Percentiles rank a stretch among this genome's conserved stretches.
Conservation (phyloP, 2,797 vertebrate genomes). For the Coilia nasus region DNA sequence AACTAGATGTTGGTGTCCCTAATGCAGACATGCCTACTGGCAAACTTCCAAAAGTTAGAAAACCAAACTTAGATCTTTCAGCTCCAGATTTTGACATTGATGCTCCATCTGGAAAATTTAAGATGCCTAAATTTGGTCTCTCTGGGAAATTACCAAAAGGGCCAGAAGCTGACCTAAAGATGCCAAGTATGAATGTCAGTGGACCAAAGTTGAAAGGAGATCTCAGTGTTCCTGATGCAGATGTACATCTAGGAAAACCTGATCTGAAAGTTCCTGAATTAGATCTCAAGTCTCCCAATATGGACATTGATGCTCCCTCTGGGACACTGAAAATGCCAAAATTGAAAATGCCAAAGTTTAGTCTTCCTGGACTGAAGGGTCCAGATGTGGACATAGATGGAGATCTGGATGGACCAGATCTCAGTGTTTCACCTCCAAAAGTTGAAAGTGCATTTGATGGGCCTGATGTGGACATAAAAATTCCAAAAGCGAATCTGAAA, state of each 20-base stretch:
- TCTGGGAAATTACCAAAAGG: constrained; percentile 8
- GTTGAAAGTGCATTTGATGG: constrained; percentile 24
- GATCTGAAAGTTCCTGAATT: constrained; percentile 55
- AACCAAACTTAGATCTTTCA: constrained; percentile 38
- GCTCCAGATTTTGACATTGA: constrained; percentile 24
- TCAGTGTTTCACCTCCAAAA: constrained; percentile 41
- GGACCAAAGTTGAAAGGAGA: constrained; percentile 42
- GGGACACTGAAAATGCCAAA: constrained; percentile 45
- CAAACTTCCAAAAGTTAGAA: constrained; percentile 42
- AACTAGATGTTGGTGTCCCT: constrained; percentile 43
- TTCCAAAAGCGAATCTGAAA: constrained; percentile 55
- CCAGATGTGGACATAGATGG: constrained; percentile 49
- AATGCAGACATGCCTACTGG: constrained; percentile 37
- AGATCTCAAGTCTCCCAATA: constrained; percentile 35
- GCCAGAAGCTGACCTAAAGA: constrained; percentile 32
- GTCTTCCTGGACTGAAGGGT: constrained; percentile 48
- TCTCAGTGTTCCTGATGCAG: constrained; percentile 41
- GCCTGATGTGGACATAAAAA: constrained; percentile 50
- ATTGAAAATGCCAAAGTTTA: constrained; percentile 58
- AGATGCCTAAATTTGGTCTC: constrained; percentile 28
- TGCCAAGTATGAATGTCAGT: constrained; percentile 47
- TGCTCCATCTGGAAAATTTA: constrained; percentile 39
- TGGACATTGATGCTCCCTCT: constrained; percentile 34
- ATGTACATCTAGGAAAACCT: constrained; percentile 35
- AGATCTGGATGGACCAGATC: constrained; percentile 46